A percentile compares a stretch with the other conserved stretches of the same genome.
phyloP scores from a whole-genome alignment of 2,113 vertebrate genomes.

The Trogon melanurus region DNA sequence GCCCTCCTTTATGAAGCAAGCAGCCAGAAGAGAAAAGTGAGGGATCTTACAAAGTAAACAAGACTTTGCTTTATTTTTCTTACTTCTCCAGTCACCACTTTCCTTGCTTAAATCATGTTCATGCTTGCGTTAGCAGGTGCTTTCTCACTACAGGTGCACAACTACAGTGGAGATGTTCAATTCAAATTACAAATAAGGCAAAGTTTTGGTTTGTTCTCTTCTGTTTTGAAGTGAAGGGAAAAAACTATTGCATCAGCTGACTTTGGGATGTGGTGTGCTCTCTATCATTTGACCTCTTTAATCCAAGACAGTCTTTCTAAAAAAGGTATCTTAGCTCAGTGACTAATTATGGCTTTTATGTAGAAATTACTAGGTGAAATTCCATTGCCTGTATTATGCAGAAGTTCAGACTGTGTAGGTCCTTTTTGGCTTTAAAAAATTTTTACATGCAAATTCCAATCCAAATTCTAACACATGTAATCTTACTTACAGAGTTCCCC shows the following conservation, averaged over 20 bases:
- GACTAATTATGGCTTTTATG: slow-evolving; percentile 51
- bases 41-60: background rate
- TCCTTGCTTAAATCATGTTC: background rate
- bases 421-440: background rate
- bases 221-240: background rate
- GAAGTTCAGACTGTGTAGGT: background rate
- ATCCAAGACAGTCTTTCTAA: slow-evolving; percentile 52
- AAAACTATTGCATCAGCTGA: slow-evolving; percentile 33
- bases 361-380: slow-evolving; percentile 63
- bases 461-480: slow-evolving; percentile 32
- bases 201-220: background rate
- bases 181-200: background rate
- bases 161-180: background rate
- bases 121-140: background rate
- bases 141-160: background rate
- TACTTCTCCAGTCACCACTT: background rate
- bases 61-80: background rate
- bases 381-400: background rate
- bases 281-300: slow-evolving; percentile 61
- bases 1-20: background rate
- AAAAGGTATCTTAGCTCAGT: slow-evolving; percentile 18
- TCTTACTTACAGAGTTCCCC: background rate
- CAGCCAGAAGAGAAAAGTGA: background rate
- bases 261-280: slow-evolving; percentile 38
- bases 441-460: background rate